Evolutionary conservation across 2,113 vertebrate species (phyloP).

Genomic region (Theropithecus gelada): DNA sequence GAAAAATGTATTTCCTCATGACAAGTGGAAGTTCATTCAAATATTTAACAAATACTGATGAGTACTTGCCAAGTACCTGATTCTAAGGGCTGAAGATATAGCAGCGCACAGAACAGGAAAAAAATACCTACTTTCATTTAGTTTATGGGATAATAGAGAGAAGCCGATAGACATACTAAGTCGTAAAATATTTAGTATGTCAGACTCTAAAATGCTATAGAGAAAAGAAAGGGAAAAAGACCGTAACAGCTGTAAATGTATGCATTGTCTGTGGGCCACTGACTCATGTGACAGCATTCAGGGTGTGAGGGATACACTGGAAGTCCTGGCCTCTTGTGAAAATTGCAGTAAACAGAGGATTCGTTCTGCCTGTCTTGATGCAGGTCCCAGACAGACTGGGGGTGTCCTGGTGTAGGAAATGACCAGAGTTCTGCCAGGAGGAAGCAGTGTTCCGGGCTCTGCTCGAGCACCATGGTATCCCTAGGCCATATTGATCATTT

Average conservation of each 20-base stretch:
- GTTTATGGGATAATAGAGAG: background rate
- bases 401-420: background rate
- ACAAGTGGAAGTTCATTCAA: background rate
- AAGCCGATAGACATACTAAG: background rate
- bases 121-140: background rate
- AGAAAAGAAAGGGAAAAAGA: background rate
- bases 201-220: background rate
- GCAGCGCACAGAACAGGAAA: background rate
- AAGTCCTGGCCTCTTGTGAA: background rate
- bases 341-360: background rate
- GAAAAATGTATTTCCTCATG: background rate
- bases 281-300: too few species aligned
- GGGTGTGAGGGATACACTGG: background rate
- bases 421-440: background rate
- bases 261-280: background rate
- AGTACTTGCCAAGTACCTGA: background rate
- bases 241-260: accelerated
- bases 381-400: too few species aligned
- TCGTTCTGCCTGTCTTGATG: background rate
- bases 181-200: background rate
- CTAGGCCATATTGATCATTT: background rate
- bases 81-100: background rate
- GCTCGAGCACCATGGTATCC: background rate
- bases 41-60: background rate
- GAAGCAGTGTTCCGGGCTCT: background rate